Base-by-base conservation (phyloP, 2,888 invertebrate genomes). In the Drosophila koepferae region DNA sequence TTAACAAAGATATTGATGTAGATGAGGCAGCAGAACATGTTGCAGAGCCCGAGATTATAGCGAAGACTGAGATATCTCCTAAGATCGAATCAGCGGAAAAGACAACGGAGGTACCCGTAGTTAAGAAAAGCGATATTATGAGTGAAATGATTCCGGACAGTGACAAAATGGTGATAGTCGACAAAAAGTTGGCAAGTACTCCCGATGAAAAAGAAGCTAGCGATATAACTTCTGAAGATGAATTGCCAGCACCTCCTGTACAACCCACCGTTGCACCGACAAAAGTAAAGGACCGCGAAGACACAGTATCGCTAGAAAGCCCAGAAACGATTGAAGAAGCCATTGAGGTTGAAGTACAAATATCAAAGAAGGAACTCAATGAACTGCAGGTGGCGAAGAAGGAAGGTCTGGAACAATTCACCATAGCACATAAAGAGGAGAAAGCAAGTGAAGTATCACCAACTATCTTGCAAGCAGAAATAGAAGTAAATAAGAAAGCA, bases 151-250 rank as follows among this genome's bases (percentile, higher is more conserved):
- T 59, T 51, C 3, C 10, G 2, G 71, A 61, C 1, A 40, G 9
- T 2, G 38, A 54, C 9, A 65, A 34, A 3, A 12, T 64, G 9
- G 60, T 28, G 5, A 16, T 43, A 28, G 18, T 46, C 38, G 79
- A 81, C 31, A 89, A 86, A 40, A 92, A 91, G 77, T 72, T 80
- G 1, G 62, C 74, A 9, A 81, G 73, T 63, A 90, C 90, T 2
- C 90, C 91, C 31, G 91, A 92, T n/a, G 91, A 92, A 64, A 91
- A 90, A 63, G 91, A 91, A 71, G 61, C 82, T 9, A 91, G 92
- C 58, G 91, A 92, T n/a, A 89, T 91, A n/a, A 91, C 93, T 77
- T 94, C 94, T 83, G 90, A 94, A 69, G 90, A 93, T 59, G 86
- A 93, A 56, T 74, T 93, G 49, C 92, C 92, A 0, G 89, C 75